Evolutionary conservation across 92 coral and sea anemone species (phyloP).

Genomic region (Ricordea florida): DNA sequence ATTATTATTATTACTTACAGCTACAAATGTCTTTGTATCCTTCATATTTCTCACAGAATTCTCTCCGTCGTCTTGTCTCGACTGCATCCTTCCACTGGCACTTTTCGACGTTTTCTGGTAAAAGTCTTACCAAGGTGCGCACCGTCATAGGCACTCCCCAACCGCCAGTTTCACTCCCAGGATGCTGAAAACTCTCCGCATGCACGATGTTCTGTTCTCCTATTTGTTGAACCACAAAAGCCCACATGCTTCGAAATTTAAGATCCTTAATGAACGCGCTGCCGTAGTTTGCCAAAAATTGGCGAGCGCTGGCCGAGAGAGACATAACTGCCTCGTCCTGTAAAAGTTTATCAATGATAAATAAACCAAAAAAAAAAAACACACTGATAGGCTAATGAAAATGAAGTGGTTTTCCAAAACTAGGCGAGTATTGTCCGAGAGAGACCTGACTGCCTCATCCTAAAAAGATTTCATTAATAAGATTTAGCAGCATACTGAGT

Average conservation of each 20-base stretch:
- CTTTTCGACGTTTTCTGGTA: constrained; percentile 11
- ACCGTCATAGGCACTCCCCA: constrained; percentile 69
- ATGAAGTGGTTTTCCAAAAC: too few species aligned
- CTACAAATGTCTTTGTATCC: constrained; percentile 70
- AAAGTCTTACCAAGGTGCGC: constrained; percentile 50
- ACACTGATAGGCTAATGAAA: too few species aligned
- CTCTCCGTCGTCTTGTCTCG: constrained; percentile 56
- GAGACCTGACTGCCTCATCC: constrained; percentile 3
- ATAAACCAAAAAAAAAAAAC: too few species aligned
- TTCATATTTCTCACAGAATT: constrained; percentile 72
- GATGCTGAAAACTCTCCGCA: constrained; percentile 60
- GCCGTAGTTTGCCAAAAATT: constrained; percentile 36
- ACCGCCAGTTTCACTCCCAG: not conserved
- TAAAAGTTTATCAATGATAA: constrained; percentile 16
- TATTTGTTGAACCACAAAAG: constrained; percentile 63
- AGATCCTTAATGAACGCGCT: constrained; percentile 58
- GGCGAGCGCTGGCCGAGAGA: constrained; percentile 20
- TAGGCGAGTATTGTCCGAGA: too few species aligned
- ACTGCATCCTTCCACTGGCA: constrained; percentile 61
- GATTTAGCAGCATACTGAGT: too few species aligned
- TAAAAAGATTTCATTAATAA: too few species aligned
- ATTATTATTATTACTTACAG: constrained; percentile 51
- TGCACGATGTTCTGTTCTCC: constrained; percentile 26
- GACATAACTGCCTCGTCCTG: constrained; percentile 6
- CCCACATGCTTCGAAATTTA: constrained; percentile 79